Evolutionary conservation across 2,113 vertebrate genomes (phyloP).

Genomic region (Isichthys henryi): DNA sequence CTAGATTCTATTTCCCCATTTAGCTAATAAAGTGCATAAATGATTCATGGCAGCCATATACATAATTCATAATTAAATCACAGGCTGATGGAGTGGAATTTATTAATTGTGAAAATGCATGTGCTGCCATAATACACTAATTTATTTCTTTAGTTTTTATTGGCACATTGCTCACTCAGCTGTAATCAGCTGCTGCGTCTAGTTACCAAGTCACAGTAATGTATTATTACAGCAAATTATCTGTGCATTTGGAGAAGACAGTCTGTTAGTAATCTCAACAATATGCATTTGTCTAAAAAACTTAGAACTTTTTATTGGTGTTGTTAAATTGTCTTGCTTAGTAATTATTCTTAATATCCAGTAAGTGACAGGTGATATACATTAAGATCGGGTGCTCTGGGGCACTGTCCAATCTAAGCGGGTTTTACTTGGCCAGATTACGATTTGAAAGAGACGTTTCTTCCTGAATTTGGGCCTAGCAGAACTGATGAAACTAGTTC

Average conservation of each 20-base stretch:
- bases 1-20: slow-evolving; percentile 55
- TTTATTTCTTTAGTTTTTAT: slow-evolving; percentile 75
- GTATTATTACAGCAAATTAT: slow-evolving; percentile 72
- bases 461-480: not conserved
- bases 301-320: slow-evolving; percentile 53
- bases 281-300: slow-evolving; percentile 75
- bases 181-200: slow-evolving; percentile 60
- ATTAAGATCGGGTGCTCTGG: slow-evolving; percentile 24
- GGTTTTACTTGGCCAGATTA: not conserved
- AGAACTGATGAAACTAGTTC: not conserved
- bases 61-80: slow-evolving; percentile 89
- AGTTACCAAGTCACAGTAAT: slow-evolving; percentile 64
- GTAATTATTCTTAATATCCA: slow-evolving; percentile 52
- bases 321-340: slow-evolving; percentile 51
- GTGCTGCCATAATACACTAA: slow-evolving; percentile 70
- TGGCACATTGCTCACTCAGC: slow-evolving; percentile 69
- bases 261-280: slow-evolving; percentile 69
- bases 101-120: slow-evolving; percentile 80
- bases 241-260: slow-evolving; percentile 59
- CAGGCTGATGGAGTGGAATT: slow-evolving; percentile 74
- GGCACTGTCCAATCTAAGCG: not conserved
- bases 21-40: slow-evolving; percentile 67
- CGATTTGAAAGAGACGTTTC: not conserved
- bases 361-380: slow-evolving; percentile 47
- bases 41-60: slow-evolving; percentile 75